A percentile compares a stretch with the other conserved stretches of the same genome.
Evolutionary conservation across 2,888 invertebrate genomes (phyloP).

Genomic region (Diarsia mendica): DNA sequence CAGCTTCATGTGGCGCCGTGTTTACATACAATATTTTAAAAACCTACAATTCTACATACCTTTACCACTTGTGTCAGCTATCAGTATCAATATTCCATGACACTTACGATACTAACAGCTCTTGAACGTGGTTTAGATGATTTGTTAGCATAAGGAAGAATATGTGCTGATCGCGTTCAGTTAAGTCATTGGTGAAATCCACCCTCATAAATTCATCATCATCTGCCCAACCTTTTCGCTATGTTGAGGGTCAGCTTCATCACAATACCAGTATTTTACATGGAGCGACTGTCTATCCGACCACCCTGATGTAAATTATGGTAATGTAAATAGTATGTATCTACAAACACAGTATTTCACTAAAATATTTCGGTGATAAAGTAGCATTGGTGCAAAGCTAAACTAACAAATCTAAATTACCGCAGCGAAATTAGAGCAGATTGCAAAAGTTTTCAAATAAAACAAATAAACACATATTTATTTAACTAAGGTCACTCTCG

Average conservation of each 20-base stretch:
- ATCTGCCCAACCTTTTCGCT: too few relatives aligned
- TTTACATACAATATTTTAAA: too few relatives aligned
- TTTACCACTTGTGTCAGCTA: too few relatives aligned
- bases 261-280: too few relatives aligned
- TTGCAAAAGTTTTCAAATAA: slow-evolving; percentile 31
- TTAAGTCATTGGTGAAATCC: neutral
- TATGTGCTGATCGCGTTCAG: neutral
- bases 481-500: slow-evolving; percentile 7
- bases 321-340: neutral
- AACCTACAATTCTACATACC: too few relatives aligned
- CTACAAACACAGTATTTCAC: neutral
- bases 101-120: neutral
- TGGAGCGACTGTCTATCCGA: too few relatives aligned
- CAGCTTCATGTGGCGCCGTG: too few relatives aligned
- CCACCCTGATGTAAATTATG: neutral
- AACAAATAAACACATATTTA: slow-evolving; percentile 29
- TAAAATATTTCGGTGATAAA: slow-evolving; percentile 6
- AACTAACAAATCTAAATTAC: slow-evolving; percentile 30
- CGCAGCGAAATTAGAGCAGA: slow-evolving; percentile 8
- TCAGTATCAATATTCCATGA: too few relatives aligned
- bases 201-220: neutral
- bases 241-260: too few relatives aligned
- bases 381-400: neutral
- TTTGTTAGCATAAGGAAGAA: too few relatives aligned
- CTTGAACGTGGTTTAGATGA: too few relatives aligned